Conservation (phyloP, 2,113 vertebrate species). For the Triplophysa rosa region DNA sequence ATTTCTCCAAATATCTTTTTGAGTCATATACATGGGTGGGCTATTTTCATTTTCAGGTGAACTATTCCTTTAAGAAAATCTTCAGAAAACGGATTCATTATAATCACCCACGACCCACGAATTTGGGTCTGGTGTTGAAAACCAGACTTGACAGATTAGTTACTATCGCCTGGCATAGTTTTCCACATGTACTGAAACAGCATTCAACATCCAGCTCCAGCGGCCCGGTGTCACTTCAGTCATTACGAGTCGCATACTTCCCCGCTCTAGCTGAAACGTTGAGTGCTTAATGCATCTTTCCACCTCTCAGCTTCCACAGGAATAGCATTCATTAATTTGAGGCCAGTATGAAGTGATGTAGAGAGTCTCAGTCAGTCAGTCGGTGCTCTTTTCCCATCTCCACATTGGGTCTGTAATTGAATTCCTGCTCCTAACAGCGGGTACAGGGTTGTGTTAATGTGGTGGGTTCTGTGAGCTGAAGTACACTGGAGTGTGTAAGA, state of each 20-base stretch:
- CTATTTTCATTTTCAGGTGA: too few relatives aligned
- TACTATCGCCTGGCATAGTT: neutral
- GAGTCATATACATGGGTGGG: too few relatives aligned
- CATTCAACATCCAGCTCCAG: constrained; percentile 10
- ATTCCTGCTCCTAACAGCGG: constrained; percentile 46
- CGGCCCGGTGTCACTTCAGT: neutral
- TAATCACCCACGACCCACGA: neutral
- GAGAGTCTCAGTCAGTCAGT: constrained; percentile 27
- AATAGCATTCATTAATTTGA: constrained; percentile 46
- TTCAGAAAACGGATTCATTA: neutral
- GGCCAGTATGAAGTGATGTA: constrained; percentile 24
- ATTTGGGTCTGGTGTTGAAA: neutral
- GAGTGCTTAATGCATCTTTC: constrained; percentile 41
- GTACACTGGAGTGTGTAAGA: constrained; percentile 34
- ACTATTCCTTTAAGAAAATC: too few relatives aligned
- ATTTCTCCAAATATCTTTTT: too few relatives aligned
- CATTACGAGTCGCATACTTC: constrained; percentile 11
- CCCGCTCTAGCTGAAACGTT: constrained; percentile 2
- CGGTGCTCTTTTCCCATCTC: constrained; percentile 29
- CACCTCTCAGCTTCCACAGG: constrained; percentile 30
- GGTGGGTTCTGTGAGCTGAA: constrained; percentile 25
- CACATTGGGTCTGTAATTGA: constrained; percentile 42
- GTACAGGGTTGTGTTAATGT: constrained; percentile 42
- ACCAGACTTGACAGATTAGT: constrained; percentile 15
- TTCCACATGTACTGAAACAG: neutral